Evolutionary conservation across 2,113 vertebrate genomes (phyloP), one percentile per base, ranked within the genome.

Genomic region (Orientallactaga bullata): DNA sequence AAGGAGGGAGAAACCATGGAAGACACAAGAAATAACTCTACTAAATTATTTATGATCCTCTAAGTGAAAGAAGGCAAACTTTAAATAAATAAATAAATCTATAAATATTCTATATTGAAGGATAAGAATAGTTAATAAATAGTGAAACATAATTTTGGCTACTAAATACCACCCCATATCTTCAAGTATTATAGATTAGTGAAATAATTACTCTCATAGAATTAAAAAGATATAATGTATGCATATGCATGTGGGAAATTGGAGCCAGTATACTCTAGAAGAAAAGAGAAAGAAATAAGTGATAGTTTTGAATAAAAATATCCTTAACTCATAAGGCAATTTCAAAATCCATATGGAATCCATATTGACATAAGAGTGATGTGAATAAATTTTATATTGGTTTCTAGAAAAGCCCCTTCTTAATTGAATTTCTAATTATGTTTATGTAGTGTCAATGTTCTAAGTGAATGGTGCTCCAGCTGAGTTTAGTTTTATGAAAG

Each of bases 21-120:
- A 97, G 92, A 97, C 24, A 89, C 3, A 47, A 96, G 88, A 97
- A 58, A 77, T 69, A 65, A 94, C 73, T 86, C 95, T 97, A 90
- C 73, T 95, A 97, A 96, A 96, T 95, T 97, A 97, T 97, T 98
- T 98, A 97, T 96, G 90, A 96, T 94, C 86, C 68, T 98, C 89
- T 96, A 95, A 97, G 97, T 92, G 95, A 90, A 90, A 85, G 78
- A 97, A 94, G 92, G 92, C 96, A 97, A 96, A 90, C 95, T 97
- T 97, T 66, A 51, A 37, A 78, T 24, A 58, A 28, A 98, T 94
- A 84, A 96, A 96, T 97, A 96, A 85, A 95, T 95, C 83, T 94
- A 95, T 96, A 97, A 85, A 95, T 96, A 80, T 94, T 42, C 71
- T 68, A 80, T 72, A 26, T 35, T 4, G 23, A 83, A 86, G 2